These are phyloP conservation scores for Nomia melanderi DNA, from an alignment of 1,140 invertebrate species.

Conservation along the genomic window DNA sequence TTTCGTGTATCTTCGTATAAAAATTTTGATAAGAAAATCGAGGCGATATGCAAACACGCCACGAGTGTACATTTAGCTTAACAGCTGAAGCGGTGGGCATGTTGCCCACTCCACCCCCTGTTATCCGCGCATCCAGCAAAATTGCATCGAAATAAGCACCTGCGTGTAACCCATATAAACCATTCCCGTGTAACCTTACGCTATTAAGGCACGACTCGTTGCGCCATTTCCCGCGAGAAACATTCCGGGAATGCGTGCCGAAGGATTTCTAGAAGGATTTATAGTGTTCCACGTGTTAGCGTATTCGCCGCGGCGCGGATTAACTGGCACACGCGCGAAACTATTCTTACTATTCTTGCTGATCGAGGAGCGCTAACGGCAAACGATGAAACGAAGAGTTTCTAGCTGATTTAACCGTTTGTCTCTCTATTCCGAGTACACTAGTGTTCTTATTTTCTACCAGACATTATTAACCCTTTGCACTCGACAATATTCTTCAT, in stretches of 20 bases:
- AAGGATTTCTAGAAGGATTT: conserved; percentile 11
- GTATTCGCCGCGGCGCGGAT: neutral
- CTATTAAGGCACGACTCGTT: conserved; percentile 27
- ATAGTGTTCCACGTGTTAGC: neutral
- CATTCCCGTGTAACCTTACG: neutral
- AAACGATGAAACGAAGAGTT: too few species aligned
- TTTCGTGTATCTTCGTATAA: too few species aligned
- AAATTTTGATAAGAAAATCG: too few species aligned
- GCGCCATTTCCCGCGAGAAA: neutral
- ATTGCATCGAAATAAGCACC: conserved; percentile 28
- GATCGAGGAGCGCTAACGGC: too few species aligned
- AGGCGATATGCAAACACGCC: too few species aligned
- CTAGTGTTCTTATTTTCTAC: too few species aligned
- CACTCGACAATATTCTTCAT: too few species aligned
- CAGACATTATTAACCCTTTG: too few species aligned
- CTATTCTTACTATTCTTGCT: too few species aligned
- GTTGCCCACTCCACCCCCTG: conserved; percentile 9
- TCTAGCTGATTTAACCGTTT: too few species aligned
- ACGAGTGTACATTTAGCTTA: too few species aligned
- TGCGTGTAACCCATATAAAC: conserved; percentile 9
- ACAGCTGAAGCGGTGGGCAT: conserved; percentile 19
- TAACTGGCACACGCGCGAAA: neutral
- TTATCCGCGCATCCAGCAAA: conserved; percentile 12
- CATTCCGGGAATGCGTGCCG: neutral
- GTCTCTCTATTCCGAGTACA: too few species aligned